Percentiles rank a stretch among this genome's conserved stretches.
phyloP scores from a whole-genome alignment of 2,113 vertebrate genomes.

The cat (Felis catus) region F.catus_Fca126_mat1.0 CM031424.1:83962501-83963000 shows the following conservation, averaged over 20 bases:
- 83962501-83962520: conserved; percentile 78
- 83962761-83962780: conserved; percentile 63
- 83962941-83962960: conserved; percentile 56
- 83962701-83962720: conserved; percentile 63
- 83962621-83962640: conserved; percentile 60
- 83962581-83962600: conserved; percentile 68
- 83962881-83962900: conserved; percentile 57
- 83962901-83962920: conserved; percentile 59
- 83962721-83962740: conserved; percentile 66
- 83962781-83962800: conserved; percentile 65
- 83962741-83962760: conserved; percentile 67
- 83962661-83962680: conserved; percentile 67
- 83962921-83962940: conserved; percentile 60
- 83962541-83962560: conserved; percentile 72
- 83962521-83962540: conserved; percentile 78
- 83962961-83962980: conserved; percentile 58
- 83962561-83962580: conserved; percentile 61
- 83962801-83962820: conserved; percentile 63
- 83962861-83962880: conserved; percentile 59
- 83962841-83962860: conserved; percentile 60
- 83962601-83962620: conserved; percentile 56
- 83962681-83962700: conserved; percentile 67
- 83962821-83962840: conserved; percentile 56
- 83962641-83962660: conserved; percentile 62
- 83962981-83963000: conserved; percentile 76